These are phyloP conservation scores for Ophion obscuratus DNA, from an alignment of 2,888 invertebrate genomes.

Conservation along the genomic window DNA sequence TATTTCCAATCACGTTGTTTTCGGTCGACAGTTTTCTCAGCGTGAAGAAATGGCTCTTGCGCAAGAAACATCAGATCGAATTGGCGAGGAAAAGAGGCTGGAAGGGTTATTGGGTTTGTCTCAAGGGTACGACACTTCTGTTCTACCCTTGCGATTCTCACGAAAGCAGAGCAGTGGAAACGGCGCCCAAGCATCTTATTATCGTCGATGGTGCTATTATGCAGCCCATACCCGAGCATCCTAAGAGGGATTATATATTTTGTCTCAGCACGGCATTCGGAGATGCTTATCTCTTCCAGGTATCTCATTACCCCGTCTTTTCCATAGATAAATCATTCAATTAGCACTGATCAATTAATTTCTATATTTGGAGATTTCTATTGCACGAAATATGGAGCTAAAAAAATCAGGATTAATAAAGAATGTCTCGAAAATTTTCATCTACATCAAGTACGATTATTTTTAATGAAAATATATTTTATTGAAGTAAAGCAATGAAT, in stretches of 20 bases:
- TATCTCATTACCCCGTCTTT: constrained; percentile 74
- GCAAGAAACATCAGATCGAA: constrained; percentile 97
- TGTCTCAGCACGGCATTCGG: constrained; percentile 99
- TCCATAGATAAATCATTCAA: background rate
- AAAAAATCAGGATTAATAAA: no score
- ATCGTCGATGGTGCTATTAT: constrained; percentile 98
- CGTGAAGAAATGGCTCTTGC: constrained; percentile 98
- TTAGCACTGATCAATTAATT: background rate
- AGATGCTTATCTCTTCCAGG: constrained; percentile 98
- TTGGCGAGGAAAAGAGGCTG: constrained; percentile 97
- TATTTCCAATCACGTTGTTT: constrained; percentile 2
- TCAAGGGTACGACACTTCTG: constrained; percentile 97
- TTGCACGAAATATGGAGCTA: background rate
- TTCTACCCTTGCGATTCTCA: constrained; percentile 98
- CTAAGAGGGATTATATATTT: constrained; percentile 98
- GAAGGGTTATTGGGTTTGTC: constrained; percentile 99
- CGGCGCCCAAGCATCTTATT: constrained; percentile 97
- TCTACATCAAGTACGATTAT: no score
- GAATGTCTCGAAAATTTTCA: no score
- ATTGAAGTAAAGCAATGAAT: no score
- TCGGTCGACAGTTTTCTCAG: constrained; percentile 92
- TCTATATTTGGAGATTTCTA: background rate
- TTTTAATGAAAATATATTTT: no score
- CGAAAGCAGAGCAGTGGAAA: constrained; percentile 95
- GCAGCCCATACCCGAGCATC: constrained; percentile 99